Conservation (phyloP, 1,140 invertebrate species). For the Drosophila mojavensis region DNA sequence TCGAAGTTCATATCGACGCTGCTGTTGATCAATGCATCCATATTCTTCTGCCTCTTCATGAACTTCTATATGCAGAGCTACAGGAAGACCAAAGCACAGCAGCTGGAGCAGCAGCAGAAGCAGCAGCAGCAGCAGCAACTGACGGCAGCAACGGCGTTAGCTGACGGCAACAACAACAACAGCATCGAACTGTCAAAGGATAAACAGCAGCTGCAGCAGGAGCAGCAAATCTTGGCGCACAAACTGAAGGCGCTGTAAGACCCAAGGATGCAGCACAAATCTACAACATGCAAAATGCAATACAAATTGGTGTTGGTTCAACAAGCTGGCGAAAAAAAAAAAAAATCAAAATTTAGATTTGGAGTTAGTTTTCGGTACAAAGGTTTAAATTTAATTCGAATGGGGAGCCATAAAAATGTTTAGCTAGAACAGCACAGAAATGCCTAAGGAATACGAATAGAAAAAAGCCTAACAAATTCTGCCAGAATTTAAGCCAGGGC, state of each 20-base stretch:
- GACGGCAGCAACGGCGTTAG: slow-evolving; percentile 16
- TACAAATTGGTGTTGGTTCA: slow-evolving; percentile 74
- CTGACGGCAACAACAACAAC: slow-evolving; percentile 55
- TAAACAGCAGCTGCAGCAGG: slow-evolving; percentile 1
- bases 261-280: background rate
- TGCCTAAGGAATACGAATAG: slow-evolving; percentile 14
- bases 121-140: slow-evolving; percentile 20
- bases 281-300: slow-evolving; percentile 43
- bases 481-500: slow-evolving; percentile 30
- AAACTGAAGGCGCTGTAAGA: slow-evolving; percentile 68
- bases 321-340: slow-evolving; percentile 26
- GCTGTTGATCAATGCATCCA: slow-evolving; percentile 92
- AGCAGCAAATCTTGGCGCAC: slow-evolving; percentile 33
- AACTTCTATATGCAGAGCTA: slow-evolving; percentile 96
- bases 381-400: slow-evolving; percentile 65
- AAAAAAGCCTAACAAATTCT: slow-evolving; percentile 21
- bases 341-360: slow-evolving; percentile 18
- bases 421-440: slow-evolving; percentile 45
- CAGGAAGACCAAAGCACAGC: slow-evolving; percentile 84
- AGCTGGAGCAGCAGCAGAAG: slow-evolving; percentile 30
- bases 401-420: slow-evolving; percentile 70
- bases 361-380: slow-evolving; percentile 77
- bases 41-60: slow-evolving; percentile 95
- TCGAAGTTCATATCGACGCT: slow-evolving; percentile 90
- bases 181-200: slow-evolving; percentile 39